Base-by-base conservation (phyloP, 2,888 invertebrate species). In the Drosophila borealis region DNA sequence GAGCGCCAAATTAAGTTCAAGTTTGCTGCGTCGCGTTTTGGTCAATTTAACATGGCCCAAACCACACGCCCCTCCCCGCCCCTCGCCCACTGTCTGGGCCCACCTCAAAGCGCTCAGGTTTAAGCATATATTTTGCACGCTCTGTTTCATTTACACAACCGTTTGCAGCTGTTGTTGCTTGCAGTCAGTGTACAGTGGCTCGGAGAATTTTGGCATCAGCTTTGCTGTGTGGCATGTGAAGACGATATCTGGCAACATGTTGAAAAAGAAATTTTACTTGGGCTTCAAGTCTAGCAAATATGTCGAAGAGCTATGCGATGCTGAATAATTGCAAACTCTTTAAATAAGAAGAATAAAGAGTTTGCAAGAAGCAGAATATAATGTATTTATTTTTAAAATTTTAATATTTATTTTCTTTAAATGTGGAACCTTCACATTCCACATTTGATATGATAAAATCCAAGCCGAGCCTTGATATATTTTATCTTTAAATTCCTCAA, bases 11-110 rank as follows among this genome's bases (percentile, higher is more conserved):
- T 74, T 70, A 73, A 80, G 83, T 80, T 85, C 86, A 85, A 78
- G 83, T 83, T 80, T 77, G 78, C 61, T 70, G 78, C 74, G 74
- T 74, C 66, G 74, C 78, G 77, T 74, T 81, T 85, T 72, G 82
- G 81, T 78, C 86, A 83, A 83, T 83, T 83, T 83, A 82, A 82
- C 82, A 78, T 66, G 62, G 39, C 46, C 14, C 34, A 13, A 21
- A 5, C 36, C 2, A 3, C 11, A 3, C 8, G 13, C 21, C 0
- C 11, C 29, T 3, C 41, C 44, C 4, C 5, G 9, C 10, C 11
- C 10, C n/a, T 1, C 11, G 6, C 11, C 4, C 1, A 25, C 53
- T 71, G 53, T 64, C 63, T 69, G 59, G 61, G 46, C 67, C 59
- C 61, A 66, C 42, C 61, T 59, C 14, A 67, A 70, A 48, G 33